Evolutionary conservation across 2,888 invertebrate genomes (phyloP).

Genomic region (Dicyrtoma fusca): DNA sequence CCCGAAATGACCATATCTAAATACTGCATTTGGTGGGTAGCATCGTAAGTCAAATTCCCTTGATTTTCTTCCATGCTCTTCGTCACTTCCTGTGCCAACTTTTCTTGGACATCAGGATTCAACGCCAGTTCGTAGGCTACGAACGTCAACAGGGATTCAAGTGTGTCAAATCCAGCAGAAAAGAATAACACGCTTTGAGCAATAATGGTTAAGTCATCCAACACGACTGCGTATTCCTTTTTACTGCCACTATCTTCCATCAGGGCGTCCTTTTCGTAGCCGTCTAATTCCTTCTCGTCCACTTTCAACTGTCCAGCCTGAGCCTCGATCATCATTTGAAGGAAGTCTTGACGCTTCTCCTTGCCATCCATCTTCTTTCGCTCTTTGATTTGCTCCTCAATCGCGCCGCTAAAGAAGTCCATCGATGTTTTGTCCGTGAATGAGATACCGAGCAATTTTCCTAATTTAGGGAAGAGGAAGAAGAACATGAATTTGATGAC

Average conservation of each 20-base stretch:
- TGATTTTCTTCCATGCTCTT: neutral
- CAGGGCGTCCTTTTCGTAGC: slow-evolving; percentile 30
- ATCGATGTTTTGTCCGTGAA: neutral
- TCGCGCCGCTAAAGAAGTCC: slow-evolving; percentile 9
- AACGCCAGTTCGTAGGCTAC: slow-evolving; percentile 26
- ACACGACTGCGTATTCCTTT: neutral
- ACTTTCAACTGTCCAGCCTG: slow-evolving; percentile 19
- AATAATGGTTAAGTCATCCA: slow-evolving; percentile 26
- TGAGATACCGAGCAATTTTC: neutral
- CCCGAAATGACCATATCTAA: slow-evolving; percentile 37
- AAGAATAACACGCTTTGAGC: slow-evolving; percentile 32
- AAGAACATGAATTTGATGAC: neutral
- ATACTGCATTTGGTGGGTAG: slow-evolving; percentile 17
- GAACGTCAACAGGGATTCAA: neutral
- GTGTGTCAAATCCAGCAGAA: slow-evolving; percentile 17
- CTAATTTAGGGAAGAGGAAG: slow-evolving; percentile 3
- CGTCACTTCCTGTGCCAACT: slow-evolving; percentile 19
- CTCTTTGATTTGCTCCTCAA: slow-evolving; percentile 11
- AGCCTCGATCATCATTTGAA: slow-evolving; percentile 52
- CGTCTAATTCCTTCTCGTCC: slow-evolving; percentile 10
- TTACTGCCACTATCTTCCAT: neutral
- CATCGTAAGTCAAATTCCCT: slow-evolving; percentile 29
- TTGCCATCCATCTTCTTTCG: neutral
- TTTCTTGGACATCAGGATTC: slow-evolving; percentile 32
- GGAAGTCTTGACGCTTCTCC: slow-evolving; percentile 56